These are phyloP conservation scores for Arctia plantaginis DNA, from an alignment of 2,888 invertebrate species.

Conservation along the genomic window DNA sequence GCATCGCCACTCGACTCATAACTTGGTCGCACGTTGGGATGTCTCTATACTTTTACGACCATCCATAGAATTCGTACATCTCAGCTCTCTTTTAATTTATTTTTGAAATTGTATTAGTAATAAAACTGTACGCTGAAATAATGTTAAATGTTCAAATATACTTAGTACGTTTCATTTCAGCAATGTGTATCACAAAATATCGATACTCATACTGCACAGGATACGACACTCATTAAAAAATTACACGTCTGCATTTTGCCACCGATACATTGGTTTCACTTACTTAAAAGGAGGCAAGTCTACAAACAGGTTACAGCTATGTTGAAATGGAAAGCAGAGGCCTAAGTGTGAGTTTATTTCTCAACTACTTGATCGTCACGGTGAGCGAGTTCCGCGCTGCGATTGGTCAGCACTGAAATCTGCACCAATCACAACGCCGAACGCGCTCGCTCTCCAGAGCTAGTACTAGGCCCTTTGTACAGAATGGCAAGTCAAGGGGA, in stretches of 20 bases:
- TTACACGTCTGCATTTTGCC: neutral
- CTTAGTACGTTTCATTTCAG: neutral
- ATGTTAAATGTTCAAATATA: neutral
- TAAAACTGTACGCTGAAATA: neutral
- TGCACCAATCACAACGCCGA: no score
- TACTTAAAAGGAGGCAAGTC: neutral
- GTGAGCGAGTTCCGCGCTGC: no score
- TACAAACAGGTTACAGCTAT: neutral
- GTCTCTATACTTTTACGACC: slow-evolving; percentile 21
- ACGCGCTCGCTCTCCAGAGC: no score
- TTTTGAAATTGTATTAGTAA: neutral
- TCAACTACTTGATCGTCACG: no score
- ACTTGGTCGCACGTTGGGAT: slow-evolving; percentile 57
- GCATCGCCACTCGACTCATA: slow-evolving; percentile 62
- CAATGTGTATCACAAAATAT: neutral
- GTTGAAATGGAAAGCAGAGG: neutral
- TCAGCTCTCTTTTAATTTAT: neutral
- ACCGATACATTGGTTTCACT: neutral
- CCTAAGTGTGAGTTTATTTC: no score
- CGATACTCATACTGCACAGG: neutral
- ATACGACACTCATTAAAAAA: neutral
- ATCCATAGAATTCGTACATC: neutral
- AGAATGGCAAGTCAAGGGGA: no score
- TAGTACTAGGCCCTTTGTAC: no score
- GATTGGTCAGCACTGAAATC: no score